These are phyloP conservation scores for Drosophila kokeensis DNA, from an alignment of 2,888 invertebrate genomes.

Conservation along the genomic window DNA sequence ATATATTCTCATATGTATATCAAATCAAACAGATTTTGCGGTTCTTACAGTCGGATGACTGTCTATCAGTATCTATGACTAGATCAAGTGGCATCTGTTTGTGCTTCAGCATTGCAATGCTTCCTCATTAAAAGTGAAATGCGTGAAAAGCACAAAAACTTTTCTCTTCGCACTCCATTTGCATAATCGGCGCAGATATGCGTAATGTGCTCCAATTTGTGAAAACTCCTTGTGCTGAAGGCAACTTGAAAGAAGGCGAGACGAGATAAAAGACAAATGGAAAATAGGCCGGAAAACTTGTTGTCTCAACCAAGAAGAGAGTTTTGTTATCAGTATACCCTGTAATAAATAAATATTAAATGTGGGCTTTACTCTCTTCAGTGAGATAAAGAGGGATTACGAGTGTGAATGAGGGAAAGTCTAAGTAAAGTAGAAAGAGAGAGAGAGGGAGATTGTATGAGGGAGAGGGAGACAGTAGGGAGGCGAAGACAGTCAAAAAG, in stretches of 20 bases:
- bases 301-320: neutral
- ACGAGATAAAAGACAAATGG: neutral
- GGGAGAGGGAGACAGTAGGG: neutral
- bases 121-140: slow-evolving; percentile 7
- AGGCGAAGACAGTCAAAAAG: neutral
- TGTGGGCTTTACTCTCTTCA: neutral
- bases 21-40: slow-evolving; percentile 18
- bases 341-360: neutral
- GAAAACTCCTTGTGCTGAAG: slow-evolving; percentile 1
- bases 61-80: neutral
- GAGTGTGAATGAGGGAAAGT: neutral
- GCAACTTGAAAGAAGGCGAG: neutral
- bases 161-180: slow-evolving; percentile 8
- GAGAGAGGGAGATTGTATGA: neutral
- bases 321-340: neutral
- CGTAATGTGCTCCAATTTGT: slow-evolving; percentile 1
- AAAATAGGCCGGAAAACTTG: neutral
- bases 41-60: neutral
- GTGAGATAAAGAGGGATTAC: neutral
- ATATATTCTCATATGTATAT: slow-evolving; percentile 9
- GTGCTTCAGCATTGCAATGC: neutral
- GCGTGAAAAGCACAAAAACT: neutral
- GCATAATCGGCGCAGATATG: slow-evolving; percentile 16
- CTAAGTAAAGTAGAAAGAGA: neutral
- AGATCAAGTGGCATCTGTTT: neutral